A percentile compares a stretch with the other conserved stretches of the same genome.
Evolutionary conservation across 2,797 vertebrate species (phyloP).

Genomic region (Apogon hyalosoma): DNA sequence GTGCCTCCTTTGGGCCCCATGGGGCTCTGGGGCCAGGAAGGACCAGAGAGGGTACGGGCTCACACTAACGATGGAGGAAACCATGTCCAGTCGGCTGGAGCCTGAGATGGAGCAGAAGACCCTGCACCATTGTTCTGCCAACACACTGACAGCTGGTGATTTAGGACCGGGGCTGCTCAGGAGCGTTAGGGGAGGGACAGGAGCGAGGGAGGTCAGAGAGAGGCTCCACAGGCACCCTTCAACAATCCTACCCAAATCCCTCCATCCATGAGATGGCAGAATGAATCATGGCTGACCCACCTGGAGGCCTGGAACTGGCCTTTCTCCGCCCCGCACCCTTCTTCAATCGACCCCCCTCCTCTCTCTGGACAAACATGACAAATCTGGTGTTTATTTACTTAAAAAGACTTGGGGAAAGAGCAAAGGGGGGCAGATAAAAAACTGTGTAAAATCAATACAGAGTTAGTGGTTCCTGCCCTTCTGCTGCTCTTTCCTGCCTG

Average conservation of each 20-base stretch:
- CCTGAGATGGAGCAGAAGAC: slow-evolving; percentile 76
- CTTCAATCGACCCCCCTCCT: slow-evolving; percentile 63
- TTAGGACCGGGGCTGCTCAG: slow-evolving; percentile 84
- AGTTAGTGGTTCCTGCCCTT: slow-evolving; percentile 75
- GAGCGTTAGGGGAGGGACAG: slow-evolving; percentile 82
- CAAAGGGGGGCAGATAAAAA: slow-evolving; percentile 78
- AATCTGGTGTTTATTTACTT: slow-evolving; percentile 90
- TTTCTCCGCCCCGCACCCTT: slow-evolving; percentile 50
- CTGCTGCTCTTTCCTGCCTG: slow-evolving; percentile 68
- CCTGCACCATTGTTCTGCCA: slow-evolving; percentile 86
- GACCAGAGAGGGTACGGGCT: slow-evolving; percentile 72
- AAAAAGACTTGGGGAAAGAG: slow-evolving; percentile 77
- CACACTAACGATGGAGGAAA: slow-evolving; percentile 83
- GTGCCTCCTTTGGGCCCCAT: slow-evolving; percentile 59
- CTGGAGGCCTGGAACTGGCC: slow-evolving; percentile 70
- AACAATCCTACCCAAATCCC: slow-evolving; percentile 80
- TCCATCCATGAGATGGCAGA: slow-evolving; percentile 86
- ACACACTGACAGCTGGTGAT: slow-evolving; percentile 87
- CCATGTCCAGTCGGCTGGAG: slow-evolving; percentile 81
- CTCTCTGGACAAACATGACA: slow-evolving; percentile 82
- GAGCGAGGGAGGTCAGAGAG: slow-evolving; percentile 80
- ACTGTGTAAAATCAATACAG: slow-evolving; percentile 86
- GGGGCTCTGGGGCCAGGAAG: slow-evolving; percentile 74
- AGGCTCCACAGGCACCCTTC: slow-evolving; percentile 81
- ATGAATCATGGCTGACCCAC: slow-evolving; percentile 87